Conservation (phyloP, 2,888 invertebrate genomes). For the Drosophila paracracens region DNA sequence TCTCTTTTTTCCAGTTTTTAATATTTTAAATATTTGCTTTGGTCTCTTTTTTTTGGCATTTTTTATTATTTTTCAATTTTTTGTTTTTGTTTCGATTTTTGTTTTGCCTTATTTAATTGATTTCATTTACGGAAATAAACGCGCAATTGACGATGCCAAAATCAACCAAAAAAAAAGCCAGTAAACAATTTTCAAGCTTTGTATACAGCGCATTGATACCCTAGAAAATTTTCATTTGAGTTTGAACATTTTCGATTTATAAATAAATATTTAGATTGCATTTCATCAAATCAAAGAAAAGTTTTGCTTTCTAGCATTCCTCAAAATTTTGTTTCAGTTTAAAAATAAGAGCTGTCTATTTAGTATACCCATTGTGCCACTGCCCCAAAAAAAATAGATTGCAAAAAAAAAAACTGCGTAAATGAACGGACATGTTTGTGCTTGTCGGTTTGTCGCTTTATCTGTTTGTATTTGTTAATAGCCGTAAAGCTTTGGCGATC, state of each 20-base stretch:
- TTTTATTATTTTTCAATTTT: conserved; percentile 20
- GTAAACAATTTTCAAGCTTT: neutral
- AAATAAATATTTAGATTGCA: neutral
- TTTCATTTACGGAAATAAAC: conserved; percentile 74
- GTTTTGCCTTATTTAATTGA: conserved; percentile 71
- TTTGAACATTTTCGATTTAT: neutral
- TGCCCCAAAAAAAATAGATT: neutral
- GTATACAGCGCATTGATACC: conserved; percentile 1
- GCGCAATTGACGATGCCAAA: conserved; percentile 59
- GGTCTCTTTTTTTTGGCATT: conserved; percentile 20
- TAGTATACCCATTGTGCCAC: conserved; percentile 1
- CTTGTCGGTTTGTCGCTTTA: neutral
- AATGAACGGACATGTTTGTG: conserved; percentile 32
- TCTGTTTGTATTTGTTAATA: conserved; percentile 67
- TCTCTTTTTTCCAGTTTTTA: conserved; percentile 21
- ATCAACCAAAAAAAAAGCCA: conserved; percentile 40
- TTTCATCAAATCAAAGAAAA: neutral
- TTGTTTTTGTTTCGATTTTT: conserved; percentile 25
- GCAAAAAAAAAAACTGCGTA: conserved; percentile 32
- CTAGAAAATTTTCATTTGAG: conserved; percentile 1
- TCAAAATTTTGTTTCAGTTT: neutral
- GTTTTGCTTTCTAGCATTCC: neutral
- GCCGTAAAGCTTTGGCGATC: conserved; percentile 68
- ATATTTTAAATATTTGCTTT: conserved; percentile 61
- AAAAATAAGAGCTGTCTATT: neutral